These are phyloP conservation scores for Ochlodes sylvanus DNA, from an alignment of 2,888 invertebrate species.

Conservation along the genomic window DNA sequence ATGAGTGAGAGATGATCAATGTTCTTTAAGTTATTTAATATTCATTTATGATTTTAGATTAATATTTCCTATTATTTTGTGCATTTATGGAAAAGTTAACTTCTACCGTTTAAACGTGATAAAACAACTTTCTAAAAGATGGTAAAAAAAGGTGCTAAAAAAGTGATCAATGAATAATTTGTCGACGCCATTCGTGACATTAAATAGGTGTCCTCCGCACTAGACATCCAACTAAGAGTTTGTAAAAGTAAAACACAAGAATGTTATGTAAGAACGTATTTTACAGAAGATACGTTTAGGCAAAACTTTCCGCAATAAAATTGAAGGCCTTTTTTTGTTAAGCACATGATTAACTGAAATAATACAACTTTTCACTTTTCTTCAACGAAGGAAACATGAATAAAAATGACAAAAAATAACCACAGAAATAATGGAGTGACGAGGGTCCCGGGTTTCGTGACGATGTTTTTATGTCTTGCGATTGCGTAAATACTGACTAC, in stretches of 20 bases:
- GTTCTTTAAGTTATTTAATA: no score
- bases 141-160: no score
- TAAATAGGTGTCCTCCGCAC: no score
- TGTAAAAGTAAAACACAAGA: no score
- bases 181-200: no score
- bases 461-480: slow-evolving; percentile 31
- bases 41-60: no score
- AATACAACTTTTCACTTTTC: slow-evolving; percentile 12
- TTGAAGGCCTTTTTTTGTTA: neutral
- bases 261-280: neutral
- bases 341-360: neutral
- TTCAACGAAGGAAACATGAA: slow-evolving; percentile 11
- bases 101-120: no score
- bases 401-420: slow-evolving; percentile 28
- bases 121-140: no score
- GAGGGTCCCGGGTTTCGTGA: slow-evolving; percentile 18
- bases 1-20: neutral
- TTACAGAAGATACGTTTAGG: neutral
- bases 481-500: slow-evolving; percentile 10
- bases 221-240: no score
- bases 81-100: no score
- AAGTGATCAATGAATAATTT: no score
- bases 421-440: slow-evolving; percentile 28
- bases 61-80: no score
- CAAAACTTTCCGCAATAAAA: neutral